These are phyloP conservation scores for Alethe castanea DNA, from an alignment of 2,113 vertebrate species.

Conservation along the genomic window DNA sequence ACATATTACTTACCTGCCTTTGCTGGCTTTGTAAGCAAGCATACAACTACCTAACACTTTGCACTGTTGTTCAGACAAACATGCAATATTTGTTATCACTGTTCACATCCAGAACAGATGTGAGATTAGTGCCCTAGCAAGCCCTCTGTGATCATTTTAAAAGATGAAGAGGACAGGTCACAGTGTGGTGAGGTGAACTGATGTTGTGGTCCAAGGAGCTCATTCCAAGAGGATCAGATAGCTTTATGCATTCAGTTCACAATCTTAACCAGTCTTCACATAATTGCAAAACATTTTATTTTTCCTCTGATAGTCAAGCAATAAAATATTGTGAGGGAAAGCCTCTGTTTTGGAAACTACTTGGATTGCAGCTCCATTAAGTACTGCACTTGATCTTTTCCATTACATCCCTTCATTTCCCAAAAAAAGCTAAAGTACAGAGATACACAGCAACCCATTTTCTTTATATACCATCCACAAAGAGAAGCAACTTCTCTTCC, in stretches of 20 bases:
- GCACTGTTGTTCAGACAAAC: neutral
- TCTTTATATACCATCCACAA: neutral
- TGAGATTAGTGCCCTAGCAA: neutral
- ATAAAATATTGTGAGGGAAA: neutral
- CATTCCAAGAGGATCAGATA: neutral
- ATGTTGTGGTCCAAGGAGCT: neutral
- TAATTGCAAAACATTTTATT: neutral
- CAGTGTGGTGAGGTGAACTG: neutral
- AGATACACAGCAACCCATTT: neutral
- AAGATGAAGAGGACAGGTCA: neutral
- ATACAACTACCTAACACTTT: neutral
- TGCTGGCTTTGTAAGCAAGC: neutral
- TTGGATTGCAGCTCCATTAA: neutral
- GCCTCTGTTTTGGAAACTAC: neutral
- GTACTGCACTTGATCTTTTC: neutral
- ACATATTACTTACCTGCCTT: neutral
- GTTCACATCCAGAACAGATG: neutral
- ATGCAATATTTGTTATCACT: neutral
- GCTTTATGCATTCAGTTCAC: neutral
- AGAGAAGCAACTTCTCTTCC: neutral
- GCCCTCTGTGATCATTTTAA: neutral
- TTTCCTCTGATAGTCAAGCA: neutral
- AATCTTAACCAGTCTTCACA: neutral
- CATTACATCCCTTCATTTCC: neutral
- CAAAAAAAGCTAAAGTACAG: neutral